A percentile compares a stretch with the other conserved stretches of the same genome.
These are phyloP conservation scores for Chiloscyllium punctatum DNA, from an alignment of 2,797 vertebrate genomes.

Conservation along the genomic window DNA sequence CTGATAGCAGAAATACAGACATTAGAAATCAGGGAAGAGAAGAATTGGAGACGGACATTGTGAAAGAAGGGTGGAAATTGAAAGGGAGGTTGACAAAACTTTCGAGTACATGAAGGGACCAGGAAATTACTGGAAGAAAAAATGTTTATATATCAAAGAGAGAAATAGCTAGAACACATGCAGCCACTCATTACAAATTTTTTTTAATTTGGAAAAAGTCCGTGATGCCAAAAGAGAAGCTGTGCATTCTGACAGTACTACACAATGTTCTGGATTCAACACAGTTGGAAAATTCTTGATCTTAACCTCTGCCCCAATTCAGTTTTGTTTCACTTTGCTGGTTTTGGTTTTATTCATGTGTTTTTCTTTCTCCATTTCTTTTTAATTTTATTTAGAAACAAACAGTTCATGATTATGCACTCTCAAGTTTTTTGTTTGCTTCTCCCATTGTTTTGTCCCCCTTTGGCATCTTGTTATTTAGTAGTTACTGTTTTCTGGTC, in stretches of 20 bases:
- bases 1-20: not conserved
- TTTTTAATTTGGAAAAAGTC: not conserved
- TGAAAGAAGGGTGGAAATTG: not conserved
- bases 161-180: too few species aligned
- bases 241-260: not conserved
- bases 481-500: too few species aligned
- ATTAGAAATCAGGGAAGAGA: not conserved
- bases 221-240: not conserved
- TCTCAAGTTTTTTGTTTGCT: not conserved
- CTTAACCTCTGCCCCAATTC: not conserved
- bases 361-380: not conserved
- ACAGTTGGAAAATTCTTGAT: not conserved
- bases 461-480: too few species aligned
- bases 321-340: not conserved
- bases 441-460: not conserved
- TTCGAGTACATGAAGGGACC: not conserved
- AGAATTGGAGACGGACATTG: not conserved
- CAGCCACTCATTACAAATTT: not conserved
- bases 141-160: not conserved
- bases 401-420: not conserved
- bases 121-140: not conserved
- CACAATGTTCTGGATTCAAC: not conserved
- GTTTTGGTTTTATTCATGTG: not conserved
- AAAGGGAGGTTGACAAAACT: not conserved
- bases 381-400: not conserved